phyloP scores from a whole-genome alignment of 1,140 invertebrate species.

The Rhynchophorus ferrugineus region DNA sequence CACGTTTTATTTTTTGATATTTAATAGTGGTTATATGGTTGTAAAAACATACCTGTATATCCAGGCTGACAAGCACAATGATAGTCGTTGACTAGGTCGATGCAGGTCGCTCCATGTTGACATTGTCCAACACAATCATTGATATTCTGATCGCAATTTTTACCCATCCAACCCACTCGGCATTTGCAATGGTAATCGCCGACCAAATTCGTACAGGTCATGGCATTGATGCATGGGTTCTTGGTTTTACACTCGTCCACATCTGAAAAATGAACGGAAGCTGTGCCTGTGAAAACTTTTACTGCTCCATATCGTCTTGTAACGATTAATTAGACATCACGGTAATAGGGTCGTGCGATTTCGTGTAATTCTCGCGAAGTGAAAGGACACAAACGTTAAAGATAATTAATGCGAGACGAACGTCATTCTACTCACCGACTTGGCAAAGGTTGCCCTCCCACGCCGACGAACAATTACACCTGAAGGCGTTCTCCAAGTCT shows the following conservation, averaged over 20 bases:
- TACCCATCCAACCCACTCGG: slow-evolving; percentile 77
- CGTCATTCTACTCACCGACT: slow-evolving; percentile 45
- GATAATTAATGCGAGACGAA: neutral
- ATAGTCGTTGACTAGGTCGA: slow-evolving; percentile 76
- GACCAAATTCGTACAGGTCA: slow-evolving; percentile 68
- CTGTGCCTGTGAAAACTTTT: too few species aligned
- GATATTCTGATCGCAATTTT: slow-evolving; percentile 82
- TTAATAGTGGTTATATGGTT: too few species aligned
- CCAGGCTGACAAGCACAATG: slow-evolving; percentile 74
- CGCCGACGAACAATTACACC: slow-evolving; percentile 68
- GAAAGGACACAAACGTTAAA: neutral
- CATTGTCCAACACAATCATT: slow-evolving; percentile 84
- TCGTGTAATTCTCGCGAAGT: too few species aligned
- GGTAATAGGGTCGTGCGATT: too few species aligned
- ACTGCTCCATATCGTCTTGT: too few species aligned
- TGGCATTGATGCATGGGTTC: slow-evolving; percentile 70
- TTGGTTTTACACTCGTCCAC: slow-evolving; percentile 54
- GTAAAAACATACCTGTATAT: slow-evolving; percentile 59
- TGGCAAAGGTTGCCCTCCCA: slow-evolving; percentile 79
- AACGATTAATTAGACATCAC: too few species aligned
- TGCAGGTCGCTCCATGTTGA: slow-evolving; percentile 76
- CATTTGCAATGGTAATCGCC: slow-evolving; percentile 80
- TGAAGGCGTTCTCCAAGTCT: slow-evolving; percentile 65
- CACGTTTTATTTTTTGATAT: too few species aligned
- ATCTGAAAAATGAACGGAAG: slow-evolving; percentile 45